phyloP scores from a whole-genome alignment of 2,797 vertebrate genomes.

The Enteromius trimaculatus region DNA sequence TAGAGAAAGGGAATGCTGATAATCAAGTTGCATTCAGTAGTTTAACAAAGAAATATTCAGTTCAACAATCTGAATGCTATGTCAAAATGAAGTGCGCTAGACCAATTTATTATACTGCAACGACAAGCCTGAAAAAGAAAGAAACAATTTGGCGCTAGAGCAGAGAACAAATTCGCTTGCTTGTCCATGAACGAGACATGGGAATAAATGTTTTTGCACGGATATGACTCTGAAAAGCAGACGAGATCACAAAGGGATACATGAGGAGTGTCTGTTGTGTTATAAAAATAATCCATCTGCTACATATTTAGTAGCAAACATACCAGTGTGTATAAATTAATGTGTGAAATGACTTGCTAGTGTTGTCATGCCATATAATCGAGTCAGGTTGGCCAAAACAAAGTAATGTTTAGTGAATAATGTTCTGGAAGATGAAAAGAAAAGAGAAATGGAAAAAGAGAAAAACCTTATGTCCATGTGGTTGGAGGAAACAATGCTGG shows the following conservation, averaged over 20 bases:
- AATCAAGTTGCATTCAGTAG: slow-evolving; percentile 65
- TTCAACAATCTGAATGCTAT: slow-evolving; percentile 49
- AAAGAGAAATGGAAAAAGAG: no score
- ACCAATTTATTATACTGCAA: slow-evolving; percentile 46
- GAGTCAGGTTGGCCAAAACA: not conserved
- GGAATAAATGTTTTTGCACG: not conserved
- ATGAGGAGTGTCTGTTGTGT: not conserved
- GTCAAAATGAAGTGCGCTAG: slow-evolving; percentile 54
- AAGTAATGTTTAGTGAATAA: not conserved
- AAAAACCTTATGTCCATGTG: not conserved
- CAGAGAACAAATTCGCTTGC: slow-evolving; percentile 14
- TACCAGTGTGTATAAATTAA: not conserved
- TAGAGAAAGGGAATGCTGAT: slow-evolving; percentile 67
- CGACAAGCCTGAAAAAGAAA: slow-evolving; percentile 43
- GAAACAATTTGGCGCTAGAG: slow-evolving; percentile 40
- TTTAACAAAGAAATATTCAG: slow-evolving; percentile 58
- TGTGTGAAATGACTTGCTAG: not conserved
- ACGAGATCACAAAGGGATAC: not conserved
- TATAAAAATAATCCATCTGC: not conserved
- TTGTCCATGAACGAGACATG: slow-evolving; percentile 1
- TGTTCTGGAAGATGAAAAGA: not conserved
- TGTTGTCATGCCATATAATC: not conserved
- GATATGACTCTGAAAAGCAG: not conserved
- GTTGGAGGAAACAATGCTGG: not conserved
- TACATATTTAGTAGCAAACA: slow-evolving; percentile 10